Percentiles rank a stretch among this genome's conserved stretches.
Conservation (phyloP, 30 jellyfish, hydroid and myxozoan genomes). For the Cassiopea andromeda region DNA sequence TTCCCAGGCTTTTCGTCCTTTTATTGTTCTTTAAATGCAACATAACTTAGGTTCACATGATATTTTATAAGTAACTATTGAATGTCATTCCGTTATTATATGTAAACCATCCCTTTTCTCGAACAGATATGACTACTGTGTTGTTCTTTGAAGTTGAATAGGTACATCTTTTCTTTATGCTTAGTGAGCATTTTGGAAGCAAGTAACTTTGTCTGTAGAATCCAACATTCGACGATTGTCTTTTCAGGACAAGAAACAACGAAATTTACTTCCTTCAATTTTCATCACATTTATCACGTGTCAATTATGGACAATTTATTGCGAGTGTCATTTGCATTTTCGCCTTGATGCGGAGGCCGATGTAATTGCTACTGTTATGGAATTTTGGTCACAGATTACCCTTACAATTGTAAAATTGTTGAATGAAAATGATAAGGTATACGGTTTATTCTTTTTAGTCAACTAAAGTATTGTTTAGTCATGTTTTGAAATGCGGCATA, state of each 20-base stretch:
- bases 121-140: too few species aligned
- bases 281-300: conserved; percentile 44
- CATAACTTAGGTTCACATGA: too few species aligned
- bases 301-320: conserved; percentile 76
- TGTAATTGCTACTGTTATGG: conserved; percentile 73
- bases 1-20: too few species aligned
- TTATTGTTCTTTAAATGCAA: too few species aligned
- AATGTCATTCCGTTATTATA: too few species aligned
- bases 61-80: too few species aligned
- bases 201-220: too few species aligned
- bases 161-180: too few species aligned
- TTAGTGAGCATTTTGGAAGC: too few species aligned
- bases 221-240: not conserved
- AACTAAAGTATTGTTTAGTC: not conserved
- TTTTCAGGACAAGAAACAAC: conserved; percentile 52
- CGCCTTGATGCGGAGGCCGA: conserved; percentile 49
- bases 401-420: conserved; percentile 28
- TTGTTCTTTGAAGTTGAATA: too few species aligned
- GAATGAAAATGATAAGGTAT: conserved; percentile 26
- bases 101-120: too few species aligned
- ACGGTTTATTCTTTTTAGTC: too few species aligned
- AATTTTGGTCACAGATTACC: conserved; percentile 89
- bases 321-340: conserved; percentile 65
- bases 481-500: not conserved
- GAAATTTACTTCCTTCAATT: conserved; percentile 37